phyloP scores from a whole-genome alignment of 1,140 invertebrate genomes.

The Neodiprion virginianus region DNA sequence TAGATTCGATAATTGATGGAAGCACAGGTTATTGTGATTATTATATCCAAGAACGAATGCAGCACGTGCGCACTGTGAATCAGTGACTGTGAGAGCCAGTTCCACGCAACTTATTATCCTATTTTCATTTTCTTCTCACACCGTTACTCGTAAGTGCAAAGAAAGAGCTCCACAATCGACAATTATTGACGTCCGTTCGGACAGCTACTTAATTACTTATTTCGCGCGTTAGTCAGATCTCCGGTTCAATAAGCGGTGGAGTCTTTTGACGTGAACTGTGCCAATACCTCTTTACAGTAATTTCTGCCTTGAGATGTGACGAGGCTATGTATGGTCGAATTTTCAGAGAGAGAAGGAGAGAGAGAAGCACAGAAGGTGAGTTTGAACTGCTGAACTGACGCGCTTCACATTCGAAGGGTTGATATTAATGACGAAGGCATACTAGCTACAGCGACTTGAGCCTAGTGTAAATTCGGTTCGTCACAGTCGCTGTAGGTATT shows the following conservation, averaged over 20 bases:
- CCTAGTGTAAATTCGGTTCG: too few species aligned
- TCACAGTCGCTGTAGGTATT: too few species aligned
- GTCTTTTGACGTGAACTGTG: background rate
- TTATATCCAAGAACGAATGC: too few species aligned
- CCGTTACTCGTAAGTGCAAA: too few species aligned
- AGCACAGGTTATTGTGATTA: too few species aligned
- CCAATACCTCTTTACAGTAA: constrained; percentile 3
- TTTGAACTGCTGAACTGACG: background rate
- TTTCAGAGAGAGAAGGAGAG: background rate
- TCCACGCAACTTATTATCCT: too few species aligned
- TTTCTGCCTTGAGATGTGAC: background rate
- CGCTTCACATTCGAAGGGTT: background rate
- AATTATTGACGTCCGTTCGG: background rate
- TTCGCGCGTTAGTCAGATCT: background rate
- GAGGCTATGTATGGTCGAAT: background rate
- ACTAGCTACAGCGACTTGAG: too few species aligned
- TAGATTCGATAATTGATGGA: too few species aligned
- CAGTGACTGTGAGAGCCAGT: too few species aligned
- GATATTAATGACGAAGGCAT: background rate
- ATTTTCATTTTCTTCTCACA: too few species aligned
- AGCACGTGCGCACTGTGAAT: too few species aligned
- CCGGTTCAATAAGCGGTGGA: background rate
- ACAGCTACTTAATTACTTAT: background rate
- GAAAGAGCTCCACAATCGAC: too few species aligned
- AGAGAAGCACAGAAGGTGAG: background rate